Conservation (phyloP, 2,113 vertebrate genomes). For the Sylvilagus bachmani region DNA sequence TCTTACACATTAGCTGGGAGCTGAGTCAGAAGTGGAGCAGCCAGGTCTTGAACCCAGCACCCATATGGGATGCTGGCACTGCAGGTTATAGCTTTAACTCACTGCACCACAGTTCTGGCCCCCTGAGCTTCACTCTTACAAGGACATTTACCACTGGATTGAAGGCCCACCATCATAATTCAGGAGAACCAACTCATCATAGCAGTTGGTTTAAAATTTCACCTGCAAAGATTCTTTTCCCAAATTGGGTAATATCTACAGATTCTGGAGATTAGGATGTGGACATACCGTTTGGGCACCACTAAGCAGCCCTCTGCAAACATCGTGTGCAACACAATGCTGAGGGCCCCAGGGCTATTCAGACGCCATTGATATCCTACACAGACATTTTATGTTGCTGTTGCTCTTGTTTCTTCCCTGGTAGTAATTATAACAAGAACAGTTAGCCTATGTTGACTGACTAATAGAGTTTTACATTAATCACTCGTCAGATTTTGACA, state of each 20-base stretch:
- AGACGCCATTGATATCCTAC: accelerated
- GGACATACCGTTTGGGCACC: background rate
- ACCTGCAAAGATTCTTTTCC: background rate
- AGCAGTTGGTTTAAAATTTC: background rate
- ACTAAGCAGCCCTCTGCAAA: background rate
- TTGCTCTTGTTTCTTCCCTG: background rate
- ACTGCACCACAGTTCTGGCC: too few species aligned
- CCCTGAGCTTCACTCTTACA: background rate
- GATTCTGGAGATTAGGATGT: background rate
- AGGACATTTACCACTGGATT: background rate
- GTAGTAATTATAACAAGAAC: background rate
- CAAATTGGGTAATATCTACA: background rate
- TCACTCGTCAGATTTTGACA: background rate
- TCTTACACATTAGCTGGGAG: too few species aligned
- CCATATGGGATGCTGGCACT: too few species aligned
- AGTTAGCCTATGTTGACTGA: background rate
- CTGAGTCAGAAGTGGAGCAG: too few species aligned
- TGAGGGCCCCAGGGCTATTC: accelerated
- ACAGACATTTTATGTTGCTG: background rate
- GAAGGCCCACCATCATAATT: background rate
- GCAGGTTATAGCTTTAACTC: too few species aligned
- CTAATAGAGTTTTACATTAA: background rate
- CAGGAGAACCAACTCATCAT: background rate
- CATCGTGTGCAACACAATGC: slow-evolving; percentile 59
- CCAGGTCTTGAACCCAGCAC: too few species aligned